Evolutionary conservation across 1,140 invertebrate genomes (phyloP), one percentile per base, ranked within the genome.

Genomic region (Eriocheir sinensis): DNA sequence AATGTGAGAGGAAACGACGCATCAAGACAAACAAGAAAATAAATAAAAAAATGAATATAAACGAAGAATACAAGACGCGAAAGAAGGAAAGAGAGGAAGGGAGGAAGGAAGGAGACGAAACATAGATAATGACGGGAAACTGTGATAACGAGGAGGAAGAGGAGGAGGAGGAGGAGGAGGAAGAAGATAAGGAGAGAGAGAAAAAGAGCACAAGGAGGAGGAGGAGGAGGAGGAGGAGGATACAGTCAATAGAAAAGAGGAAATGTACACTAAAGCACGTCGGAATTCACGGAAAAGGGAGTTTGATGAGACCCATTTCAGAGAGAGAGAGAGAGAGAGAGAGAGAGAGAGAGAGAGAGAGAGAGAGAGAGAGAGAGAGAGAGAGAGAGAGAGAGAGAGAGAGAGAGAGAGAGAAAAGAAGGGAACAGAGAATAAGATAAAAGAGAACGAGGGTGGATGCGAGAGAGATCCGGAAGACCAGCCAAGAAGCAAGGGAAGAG

Each of bases 301-400:
- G 60, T 1, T 4, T 72, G 60, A 72, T 12, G 44, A 48, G 60
- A 72, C 2, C 6, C 60, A 72, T 72, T 72, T n/a, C 27, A 72
- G n/a, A 72, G 6, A n/a, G 60, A 72, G 27, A n/a, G 60, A 72
- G 27, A 72, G 60, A 72, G 60, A 72, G 60, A 72, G 60, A 72
- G 60, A 72, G 60, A 72, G 60, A 72, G 60, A 72, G 60, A 72
- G 60, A 72, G 60, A 72, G 60, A 72, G 60, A 72, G 60, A 72
- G 60, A 72, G 60, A 72, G 60, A 72, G 60, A 60, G 53, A 72
- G 60, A 72, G 60, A n/a, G 60, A 48, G 1, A 53, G 60, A 72
- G 6, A 60, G 53, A 60, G 6, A 60, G 53, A 60, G 6, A 60
- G 53, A 60, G 6, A 60, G 53, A 60, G 6, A 60, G 60, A 72